Evolutionary conservation across 2,888 invertebrate species (phyloP), one percentile per base, ranked within the genome.

Genomic region (Tachina grossa): DNA sequence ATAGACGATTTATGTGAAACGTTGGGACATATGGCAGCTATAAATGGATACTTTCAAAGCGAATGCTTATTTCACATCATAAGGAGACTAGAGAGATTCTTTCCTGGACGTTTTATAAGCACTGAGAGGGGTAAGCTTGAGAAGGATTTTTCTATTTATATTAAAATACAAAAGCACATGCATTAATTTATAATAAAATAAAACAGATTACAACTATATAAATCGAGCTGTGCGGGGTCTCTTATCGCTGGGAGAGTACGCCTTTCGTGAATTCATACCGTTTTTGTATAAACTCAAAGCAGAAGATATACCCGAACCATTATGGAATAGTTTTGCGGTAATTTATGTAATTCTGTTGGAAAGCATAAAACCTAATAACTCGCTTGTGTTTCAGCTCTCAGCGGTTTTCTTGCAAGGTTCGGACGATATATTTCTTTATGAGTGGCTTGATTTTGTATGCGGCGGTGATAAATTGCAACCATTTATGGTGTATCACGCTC

Each of bases 391-490:
- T 49, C 8, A 91, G 90, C 87, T 89, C 19, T 89, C 90, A 80
- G 92, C 92, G 3, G 87, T 90, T 5, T 93, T 91, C 71, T 72
- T 93, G 0, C 88, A 88, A 1, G 93, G 93, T 0, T 86, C 88
- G 11, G 91, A 91, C 55, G 93, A 93, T 72, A 91, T 92, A 14
- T 92, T 92, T 69, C 87, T 93, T 4, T 93, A 93, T 72, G 93
- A 93, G 84, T 93, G 92, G 92, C 76, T 93, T 9, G 90, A 92
- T 14, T 90, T 89, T 22, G 89, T 93, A 0, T 93, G 93, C 39
- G 91, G 92, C 5, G 89, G 88, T 6, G 89, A 89, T 43, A 89
- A 90, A 45, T 57, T 92, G n/a, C 90, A 92, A 78, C 93, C 93
- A 0, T 92, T 90, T 84, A 87, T 93, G 88, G 83, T 91, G 3